Evolutionary conservation across 2,797 vertebrate species (phyloP).

Genomic region (Sebastolobus altivelis): DNA sequence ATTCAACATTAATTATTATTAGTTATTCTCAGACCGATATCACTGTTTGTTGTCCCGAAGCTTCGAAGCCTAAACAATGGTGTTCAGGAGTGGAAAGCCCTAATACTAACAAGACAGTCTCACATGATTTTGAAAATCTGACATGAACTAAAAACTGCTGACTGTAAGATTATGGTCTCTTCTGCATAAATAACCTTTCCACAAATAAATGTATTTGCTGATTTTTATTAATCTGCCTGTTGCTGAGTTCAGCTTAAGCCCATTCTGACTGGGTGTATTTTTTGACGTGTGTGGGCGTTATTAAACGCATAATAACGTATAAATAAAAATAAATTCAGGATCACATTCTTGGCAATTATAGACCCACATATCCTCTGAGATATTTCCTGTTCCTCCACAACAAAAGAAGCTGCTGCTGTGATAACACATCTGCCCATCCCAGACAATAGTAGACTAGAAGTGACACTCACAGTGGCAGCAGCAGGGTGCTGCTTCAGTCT

Average conservation of each 20-base stretch:
- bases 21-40: too few species aligned
- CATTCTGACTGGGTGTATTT: not conserved
- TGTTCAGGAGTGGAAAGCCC: too few species aligned
- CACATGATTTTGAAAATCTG: not conserved
- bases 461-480: constrained; percentile 1
- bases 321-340: not conserved
- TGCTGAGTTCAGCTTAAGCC: not conserved
- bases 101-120: too few species aligned
- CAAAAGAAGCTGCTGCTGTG: not conserved
- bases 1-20: too few species aligned
- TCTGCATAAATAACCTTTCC: not conserved
- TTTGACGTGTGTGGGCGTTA: not conserved
- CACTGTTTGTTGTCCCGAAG: too few species aligned
- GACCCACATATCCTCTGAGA: not conserved
- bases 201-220: not conserved
- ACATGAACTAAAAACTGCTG: not conserved
- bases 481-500: not conserved
- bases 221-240: not conserved
- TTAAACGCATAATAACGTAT: not conserved
- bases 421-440: constrained; percentile 8
- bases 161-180: not conserved
- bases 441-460: not conserved
- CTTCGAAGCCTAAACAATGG: too few species aligned
- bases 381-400: not conserved
- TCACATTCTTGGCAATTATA: constrained; percentile 9